Percentiles rank a stretch among this genome's conserved stretches.
Evolutionary conservation across 2,888 invertebrate species (phyloP).

Genomic region (Perithous albicinctus): DNA sequence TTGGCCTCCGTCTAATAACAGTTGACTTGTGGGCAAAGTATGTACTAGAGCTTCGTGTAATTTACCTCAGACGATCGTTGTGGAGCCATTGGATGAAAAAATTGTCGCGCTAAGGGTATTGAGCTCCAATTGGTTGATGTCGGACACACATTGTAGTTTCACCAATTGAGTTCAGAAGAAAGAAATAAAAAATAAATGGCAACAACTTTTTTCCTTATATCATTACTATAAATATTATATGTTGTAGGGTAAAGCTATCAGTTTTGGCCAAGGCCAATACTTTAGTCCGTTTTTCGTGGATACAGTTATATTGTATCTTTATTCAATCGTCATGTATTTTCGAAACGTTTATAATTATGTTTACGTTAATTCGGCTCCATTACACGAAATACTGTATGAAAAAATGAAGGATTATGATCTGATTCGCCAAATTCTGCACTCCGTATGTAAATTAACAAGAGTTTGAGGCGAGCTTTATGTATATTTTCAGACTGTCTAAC

Average conservation of each 20-base stretch:
- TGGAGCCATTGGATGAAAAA: neutral
- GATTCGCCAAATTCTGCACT: no score
- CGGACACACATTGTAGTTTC: neutral
- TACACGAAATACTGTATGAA: no score
- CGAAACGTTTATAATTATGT: no score
- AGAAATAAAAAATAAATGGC: neutral
- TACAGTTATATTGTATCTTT: no score
- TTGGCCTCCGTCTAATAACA: constrained; percentile 46
- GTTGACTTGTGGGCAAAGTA: constrained; percentile 1
- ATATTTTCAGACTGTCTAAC: no score
- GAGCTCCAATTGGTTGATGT: neutral
- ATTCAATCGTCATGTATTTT: no score
- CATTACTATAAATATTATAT: neutral
- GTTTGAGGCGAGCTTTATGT: no score
- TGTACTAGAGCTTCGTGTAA: neutral
- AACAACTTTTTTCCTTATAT: neutral
- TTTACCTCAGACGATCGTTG: constrained; percentile 3
- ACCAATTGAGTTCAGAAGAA: neutral
- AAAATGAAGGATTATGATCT: no score
- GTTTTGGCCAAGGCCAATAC: no score
- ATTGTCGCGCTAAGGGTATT: neutral
- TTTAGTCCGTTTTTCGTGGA: no score
- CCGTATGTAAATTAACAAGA: no score
- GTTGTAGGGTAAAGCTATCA: neutral
- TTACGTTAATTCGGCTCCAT: no score